Conservation (phyloP, 2,888 invertebrate genomes). For the Conistra vaccinii region DNA sequence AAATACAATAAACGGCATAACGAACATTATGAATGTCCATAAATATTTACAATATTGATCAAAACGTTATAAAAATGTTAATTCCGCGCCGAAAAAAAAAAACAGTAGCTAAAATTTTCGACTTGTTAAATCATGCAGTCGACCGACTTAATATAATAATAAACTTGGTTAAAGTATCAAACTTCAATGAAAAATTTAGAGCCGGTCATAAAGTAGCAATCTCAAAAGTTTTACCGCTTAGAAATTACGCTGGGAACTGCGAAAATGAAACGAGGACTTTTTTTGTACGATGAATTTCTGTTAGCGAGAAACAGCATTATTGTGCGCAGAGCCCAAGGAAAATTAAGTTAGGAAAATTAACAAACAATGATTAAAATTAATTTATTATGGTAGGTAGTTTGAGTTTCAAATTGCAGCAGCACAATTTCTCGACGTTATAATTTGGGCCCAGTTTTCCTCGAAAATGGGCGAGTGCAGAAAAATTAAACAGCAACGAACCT, state of each 20-base stretch:
- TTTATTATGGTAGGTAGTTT: constrained; percentile 23
- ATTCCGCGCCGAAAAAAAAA: constrained; percentile 48
- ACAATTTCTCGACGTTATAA: constrained; percentile 35
- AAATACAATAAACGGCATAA: constrained; percentile 67
- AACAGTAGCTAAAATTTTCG: constrained; percentile 39
- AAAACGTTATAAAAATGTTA: constrained; percentile 43
- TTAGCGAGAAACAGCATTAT: constrained; percentile 49
- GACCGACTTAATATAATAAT: constrained; percentile 67
- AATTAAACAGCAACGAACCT: background rate
- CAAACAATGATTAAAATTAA: constrained; percentile 51
- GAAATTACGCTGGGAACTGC: constrained; percentile 65
- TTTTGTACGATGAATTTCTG: constrained; percentile 62
- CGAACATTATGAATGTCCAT: constrained; percentile 59
- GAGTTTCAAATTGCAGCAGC: constrained; percentile 30
- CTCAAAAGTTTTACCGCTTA: constrained; percentile 64
- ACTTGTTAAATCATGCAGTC: constrained; percentile 65
- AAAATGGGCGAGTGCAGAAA: background rate
- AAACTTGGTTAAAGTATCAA: constrained; percentile 69
- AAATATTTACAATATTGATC: constrained; percentile 66
- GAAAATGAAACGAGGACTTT: constrained; percentile 63
- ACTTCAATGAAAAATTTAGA: constrained; percentile 72
- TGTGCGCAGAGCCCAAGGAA: constrained; percentile 25
- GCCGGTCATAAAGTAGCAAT: constrained; percentile 67
- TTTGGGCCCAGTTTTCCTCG: constrained; percentile 4
- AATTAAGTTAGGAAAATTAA: constrained; percentile 58